Conservation (phyloP, 2,888 invertebrate species). For the Boloria selene region DNA sequence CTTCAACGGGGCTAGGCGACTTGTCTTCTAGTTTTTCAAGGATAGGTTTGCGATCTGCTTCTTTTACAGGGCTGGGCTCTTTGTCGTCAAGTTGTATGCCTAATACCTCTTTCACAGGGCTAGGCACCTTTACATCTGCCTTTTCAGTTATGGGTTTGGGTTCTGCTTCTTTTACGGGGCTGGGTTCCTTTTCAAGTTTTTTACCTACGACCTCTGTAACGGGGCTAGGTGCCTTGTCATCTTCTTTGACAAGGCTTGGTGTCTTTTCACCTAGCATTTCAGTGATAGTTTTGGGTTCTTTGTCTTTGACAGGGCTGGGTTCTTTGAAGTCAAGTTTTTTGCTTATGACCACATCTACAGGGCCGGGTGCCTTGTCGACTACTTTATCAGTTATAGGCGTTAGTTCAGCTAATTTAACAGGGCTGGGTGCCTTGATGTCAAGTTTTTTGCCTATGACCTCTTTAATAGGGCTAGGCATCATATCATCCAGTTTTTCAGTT, state of each 20-base stretch:
- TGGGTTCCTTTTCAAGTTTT: conserved; percentile 16
- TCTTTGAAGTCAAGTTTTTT: not conserved
- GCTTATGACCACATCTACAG: not conserved
- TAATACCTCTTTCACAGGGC: not conserved
- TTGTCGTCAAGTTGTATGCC: too few species aligned
- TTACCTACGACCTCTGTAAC: not conserved
- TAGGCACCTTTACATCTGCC: conserved; percentile 14
- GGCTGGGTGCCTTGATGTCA: not conserved
- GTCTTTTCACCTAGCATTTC: conserved; percentile 16
- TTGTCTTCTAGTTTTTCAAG: conserved; percentile 24
- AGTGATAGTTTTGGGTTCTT: not conserved
- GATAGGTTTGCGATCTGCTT: not conserved
- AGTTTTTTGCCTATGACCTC: not conserved
- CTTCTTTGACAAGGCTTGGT: conserved; percentile 9
- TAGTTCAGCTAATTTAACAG: conserved; percentile 3
- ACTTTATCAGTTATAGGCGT: not conserved
- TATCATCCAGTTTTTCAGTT: not conserved
- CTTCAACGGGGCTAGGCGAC: not conserved
- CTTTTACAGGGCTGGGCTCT: not conserved
- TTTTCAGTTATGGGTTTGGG: too few species aligned
- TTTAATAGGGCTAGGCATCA: conserved; percentile 19
- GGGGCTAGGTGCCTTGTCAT: conserved; percentile 24
- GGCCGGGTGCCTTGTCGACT: conserved; percentile 3
- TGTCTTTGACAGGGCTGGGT: conserved; percentile 8
- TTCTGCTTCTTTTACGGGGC: conserved; percentile 13